phyloP scores from a whole-genome alignment of 2,797 vertebrate genomes.

The Coccyzus lansbergi region DNA sequence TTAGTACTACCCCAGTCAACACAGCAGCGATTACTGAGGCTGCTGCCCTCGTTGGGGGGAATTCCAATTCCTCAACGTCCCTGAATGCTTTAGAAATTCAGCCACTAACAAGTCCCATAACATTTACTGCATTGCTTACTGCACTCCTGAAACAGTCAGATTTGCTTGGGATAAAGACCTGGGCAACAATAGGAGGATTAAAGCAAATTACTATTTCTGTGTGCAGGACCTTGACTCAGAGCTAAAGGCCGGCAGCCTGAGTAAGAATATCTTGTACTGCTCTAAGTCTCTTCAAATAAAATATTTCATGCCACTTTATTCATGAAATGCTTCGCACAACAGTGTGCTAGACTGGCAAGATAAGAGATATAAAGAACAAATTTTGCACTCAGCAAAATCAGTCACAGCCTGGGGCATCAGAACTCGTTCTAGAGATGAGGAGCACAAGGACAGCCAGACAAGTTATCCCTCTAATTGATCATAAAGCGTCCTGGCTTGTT shows the following conservation, averaged over 20 bases:
- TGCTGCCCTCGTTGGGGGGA: not conserved
- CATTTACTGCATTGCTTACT: accelerated
- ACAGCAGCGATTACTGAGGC: accelerated
- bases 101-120: not conserved
- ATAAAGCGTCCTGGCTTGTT: slow-evolving; percentile 43
- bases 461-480: slow-evolving; percentile 40
- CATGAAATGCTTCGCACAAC: slow-evolving; percentile 43
- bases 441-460: slow-evolving; percentile 30
- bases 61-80: not conserved
- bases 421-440: slow-evolving; percentile 42
- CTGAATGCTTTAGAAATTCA: not conserved
- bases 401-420: slow-evolving; percentile 35
- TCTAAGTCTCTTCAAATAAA: not conserved
- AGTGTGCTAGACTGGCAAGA: not conserved
- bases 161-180: not conserved
- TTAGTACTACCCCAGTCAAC: accelerated
- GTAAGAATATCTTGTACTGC: not conserved
- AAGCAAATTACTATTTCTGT: not conserved
- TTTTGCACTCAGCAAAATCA: slow-evolving; percentile 47
- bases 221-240: not conserved
- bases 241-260: not conserved
- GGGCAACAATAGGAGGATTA: not conserved
- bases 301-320: not conserved
- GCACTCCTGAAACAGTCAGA: not conserved
- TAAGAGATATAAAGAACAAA: not conserved